A percentile compares a stretch with the other conserved stretches of the same genome.
phyloP scores from a whole-genome alignment of 2,888 invertebrate species.

The Ryuthela nishihirai region DNA sequence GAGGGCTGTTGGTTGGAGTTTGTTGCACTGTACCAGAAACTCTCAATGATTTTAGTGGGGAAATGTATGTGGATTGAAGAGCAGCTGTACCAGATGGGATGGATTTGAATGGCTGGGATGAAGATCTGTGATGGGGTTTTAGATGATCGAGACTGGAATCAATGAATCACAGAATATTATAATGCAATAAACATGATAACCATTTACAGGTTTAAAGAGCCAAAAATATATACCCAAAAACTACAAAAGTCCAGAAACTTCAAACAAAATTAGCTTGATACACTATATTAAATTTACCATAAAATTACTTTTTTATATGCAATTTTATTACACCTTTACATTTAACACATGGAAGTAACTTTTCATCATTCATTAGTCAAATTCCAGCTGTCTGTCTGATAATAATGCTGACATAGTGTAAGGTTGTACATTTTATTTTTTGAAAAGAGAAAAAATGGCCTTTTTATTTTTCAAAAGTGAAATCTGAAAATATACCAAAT shows the following conservation, averaged over 20 bases:
- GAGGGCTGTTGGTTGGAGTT: neutral
- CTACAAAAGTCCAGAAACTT: too few relatives aligned
- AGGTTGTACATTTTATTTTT: too few relatives aligned
- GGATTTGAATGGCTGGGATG: slow-evolving; percentile 38
- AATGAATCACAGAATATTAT: neutral
- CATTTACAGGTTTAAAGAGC: neutral
- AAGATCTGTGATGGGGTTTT: slow-evolving; percentile 32
- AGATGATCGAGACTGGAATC: slow-evolving; percentile 25
- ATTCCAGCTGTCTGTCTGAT: too few relatives aligned
- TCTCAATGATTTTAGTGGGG: slow-evolving; percentile 39
- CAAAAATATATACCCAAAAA: neutral
- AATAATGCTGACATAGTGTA: too few relatives aligned
- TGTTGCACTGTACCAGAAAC: slow-evolving; percentile 1
- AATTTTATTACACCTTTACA: neutral
- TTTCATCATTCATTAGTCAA: too few relatives aligned
- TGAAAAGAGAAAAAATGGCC: too few relatives aligned
- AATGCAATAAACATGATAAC: neutral
- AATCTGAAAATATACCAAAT: too few relatives aligned
- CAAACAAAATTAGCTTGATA: too few relatives aligned
- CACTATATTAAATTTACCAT: neutral
- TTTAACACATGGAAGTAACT: too few relatives aligned
- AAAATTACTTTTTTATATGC: neutral
- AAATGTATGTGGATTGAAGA: slow-evolving; percentile 35
- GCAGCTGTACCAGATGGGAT: slow-evolving; percentile 15
- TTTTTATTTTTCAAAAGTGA: too few relatives aligned